Base-by-base conservation (phyloP, 2,113 vertebrate species). In the Martes martes region DNA sequence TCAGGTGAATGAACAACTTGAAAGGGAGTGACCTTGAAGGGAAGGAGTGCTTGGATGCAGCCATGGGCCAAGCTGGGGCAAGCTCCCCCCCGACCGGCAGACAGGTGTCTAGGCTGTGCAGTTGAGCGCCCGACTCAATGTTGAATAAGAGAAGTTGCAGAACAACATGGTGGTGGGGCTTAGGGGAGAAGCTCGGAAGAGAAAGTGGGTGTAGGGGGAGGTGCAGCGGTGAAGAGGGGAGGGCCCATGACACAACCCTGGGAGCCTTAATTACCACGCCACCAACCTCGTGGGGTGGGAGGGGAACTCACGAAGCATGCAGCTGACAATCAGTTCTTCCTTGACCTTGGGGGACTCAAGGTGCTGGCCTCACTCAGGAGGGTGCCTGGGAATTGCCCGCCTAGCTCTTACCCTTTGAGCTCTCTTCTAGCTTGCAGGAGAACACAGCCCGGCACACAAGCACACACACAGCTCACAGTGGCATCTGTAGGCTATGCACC, bases 161-260 rank as follows among this genome's bases (percentile, higher is more conserved):
- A 26, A 61, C 11, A 47, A 78, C 69, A 63, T 26, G 36, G 23
- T 5, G 2, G 33, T 7, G 8, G 67, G 28, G 33, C 9, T n/a
- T 74, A 11, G 26, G 57, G 55, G 39, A 33, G 26, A 28, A 14
- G 21, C 0, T 1, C 24, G 33, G 28, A n/a, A 10, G 52, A 71
- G 21, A 57, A n/a, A 82, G 6, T 3, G n/a, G 11, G 11, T 13
- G 1, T 6, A 7, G 28, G 8, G 47, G 11, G 47, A 36, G 10
- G 23, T 5, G 14, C 26, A 31, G 79, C 26, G 76, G n/a, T 24
- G 5, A 42, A 50, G n/a, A 1, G 1, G 6, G 19, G 1, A 26
- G 7, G 39, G 42, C 42, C 11, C n/a, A 0, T 1, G 6, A 36
- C 73, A 55, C 11, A 31, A 45, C 1, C 21, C 13, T 0, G 0